Base-by-base conservation (phyloP, 2,888 invertebrate genomes). In the Prosapia bicincta region DNA sequence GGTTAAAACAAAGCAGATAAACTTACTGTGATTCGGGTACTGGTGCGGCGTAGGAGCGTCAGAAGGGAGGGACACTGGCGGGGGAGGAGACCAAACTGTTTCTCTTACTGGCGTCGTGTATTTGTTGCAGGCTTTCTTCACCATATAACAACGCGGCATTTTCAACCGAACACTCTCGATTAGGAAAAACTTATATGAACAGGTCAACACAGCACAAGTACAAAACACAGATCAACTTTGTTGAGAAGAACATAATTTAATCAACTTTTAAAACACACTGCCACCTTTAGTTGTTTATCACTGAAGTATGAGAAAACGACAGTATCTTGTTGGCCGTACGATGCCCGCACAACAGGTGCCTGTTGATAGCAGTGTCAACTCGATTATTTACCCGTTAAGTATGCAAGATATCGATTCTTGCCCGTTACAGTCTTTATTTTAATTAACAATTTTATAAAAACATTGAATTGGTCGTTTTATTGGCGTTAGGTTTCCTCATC, bases 61-160 rank as follows among this genome's bases (percentile, higher is more conserved):
- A n/a, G 26, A 9, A 15, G 66, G 65, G 69, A 30, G 30, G 30
- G 30, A 30, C 5, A 9, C 9, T 9, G 66, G 71, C 43, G 71
- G 68, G 7, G 69, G 74, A 23, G 69, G 77, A 25, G 72, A 72
- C 75, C 69, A 66, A 13, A 69, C 72, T 25, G 69, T 69, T 69
- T 70, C 76, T 66, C 70, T 72, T 20, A 30, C 72, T 23, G 76
- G 71, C 23, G 66, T 70, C 66, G 78, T 78, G 76, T 80, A 80
- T 75, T 80, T 80, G 77, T 79, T 79, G 77, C 78, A 77, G 43
- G 79, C 76, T 71, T 80, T 80, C 74, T 80, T 80, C 76, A 80
- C 80, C 80, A 92, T 91, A 84, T 92, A 92, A 84, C 91, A 92
- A 83, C 92, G 91, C 85, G 92, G 92, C 92, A 92, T 92, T 83